Base-by-base conservation (phyloP, 2,888 invertebrate genomes). In the Papilio demoleus region DNA sequence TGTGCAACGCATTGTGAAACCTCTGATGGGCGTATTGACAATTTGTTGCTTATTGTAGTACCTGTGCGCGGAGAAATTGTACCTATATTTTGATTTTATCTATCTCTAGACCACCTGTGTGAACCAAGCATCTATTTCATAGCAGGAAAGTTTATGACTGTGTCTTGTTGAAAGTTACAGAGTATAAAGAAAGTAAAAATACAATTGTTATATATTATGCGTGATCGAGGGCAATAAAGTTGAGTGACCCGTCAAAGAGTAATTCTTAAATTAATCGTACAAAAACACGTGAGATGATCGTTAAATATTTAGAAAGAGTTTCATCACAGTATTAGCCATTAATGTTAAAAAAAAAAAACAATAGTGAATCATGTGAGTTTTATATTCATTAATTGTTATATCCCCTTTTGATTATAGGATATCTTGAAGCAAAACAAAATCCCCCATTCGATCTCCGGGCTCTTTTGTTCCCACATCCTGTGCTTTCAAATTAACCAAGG, bases 1-100 rank as follows among this genome's bases (percentile, higher is more conserved):
- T 42, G 40, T 61, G 69, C 69, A 65, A 65, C 36, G 65, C 40
- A 53, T 65, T 69, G 69, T 65, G 65, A 53, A 65, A 69, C 24
- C 1, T 2, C 58, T 40, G 68, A 65, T 64, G 64, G 40, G 63
- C 63, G 63, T 50, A 60, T 65, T 65, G 68, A 69, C 61, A 64
- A 69, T 69, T 65, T 65, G 65, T 61, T 22, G 22, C 31, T 22
- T 56, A 65, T 69, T 69, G 69, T 69, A 40, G 22, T 22, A 42
- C n/a, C 11, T 36, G 50, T 65, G 53, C 50, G 47, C 24, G 42
- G 59, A 22, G 31, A 68, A 24, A 65, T 59, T 50, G 59, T 31
- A 8, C 47, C 22, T 36, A 0, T 24, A n/a, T 5, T 47, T 58
- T 12, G 58, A 58, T 38, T 24, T 42, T 63, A 58, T 62, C 56